Conservation (phyloP, 2,888 invertebrate species). For the Microctonus aethiopoides region DNA sequence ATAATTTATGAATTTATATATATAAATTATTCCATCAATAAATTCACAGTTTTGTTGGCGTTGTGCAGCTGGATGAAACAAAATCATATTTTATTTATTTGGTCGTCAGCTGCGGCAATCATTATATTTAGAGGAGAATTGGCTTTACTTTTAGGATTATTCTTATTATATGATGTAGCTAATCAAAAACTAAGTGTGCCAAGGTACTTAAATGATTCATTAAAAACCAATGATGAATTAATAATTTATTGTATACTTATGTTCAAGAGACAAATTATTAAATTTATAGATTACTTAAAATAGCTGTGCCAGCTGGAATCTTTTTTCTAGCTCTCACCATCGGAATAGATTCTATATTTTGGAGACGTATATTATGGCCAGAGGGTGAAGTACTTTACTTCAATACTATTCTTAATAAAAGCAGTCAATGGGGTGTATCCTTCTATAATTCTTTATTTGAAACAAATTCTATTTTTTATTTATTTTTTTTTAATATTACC, state of each 20-base stretch:
- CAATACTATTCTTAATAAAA: constrained; percentile 93
- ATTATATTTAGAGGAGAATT: constrained; percentile 93
- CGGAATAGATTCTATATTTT: constrained; percentile 90
- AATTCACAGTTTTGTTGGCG: constrained; percentile 83
- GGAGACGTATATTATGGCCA: constrained; percentile 93
- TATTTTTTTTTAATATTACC: constrained; percentile 52
- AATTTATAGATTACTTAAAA: constrained; percentile 76
- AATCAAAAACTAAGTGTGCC: constrained; percentile 76
- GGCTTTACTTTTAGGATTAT: constrained; percentile 84
- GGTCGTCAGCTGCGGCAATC: constrained; percentile 87
- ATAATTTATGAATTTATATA: background rate
- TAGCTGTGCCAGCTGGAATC: constrained; percentile 78
- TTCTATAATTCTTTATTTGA: constrained; percentile 66
- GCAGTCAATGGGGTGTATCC: constrained; percentile 97
- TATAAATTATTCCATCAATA: constrained; percentile 3
- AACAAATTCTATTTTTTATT: background rate
- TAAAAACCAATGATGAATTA: constrained; percentile 2
- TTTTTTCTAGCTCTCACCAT: constrained; percentile 79
- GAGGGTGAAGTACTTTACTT: constrained; percentile 98
- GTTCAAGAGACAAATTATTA: constrained; percentile 40
- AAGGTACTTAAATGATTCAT: constrained; percentile 69
- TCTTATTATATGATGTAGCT: constrained; percentile 84
- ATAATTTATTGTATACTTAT: background rate
- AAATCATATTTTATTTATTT: constrained; percentile 79
- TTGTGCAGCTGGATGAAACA: constrained; percentile 86